Base-by-base conservation (phyloP, 53 echinoderm and acorn worm species). In the Crossaster papposus region DNA sequence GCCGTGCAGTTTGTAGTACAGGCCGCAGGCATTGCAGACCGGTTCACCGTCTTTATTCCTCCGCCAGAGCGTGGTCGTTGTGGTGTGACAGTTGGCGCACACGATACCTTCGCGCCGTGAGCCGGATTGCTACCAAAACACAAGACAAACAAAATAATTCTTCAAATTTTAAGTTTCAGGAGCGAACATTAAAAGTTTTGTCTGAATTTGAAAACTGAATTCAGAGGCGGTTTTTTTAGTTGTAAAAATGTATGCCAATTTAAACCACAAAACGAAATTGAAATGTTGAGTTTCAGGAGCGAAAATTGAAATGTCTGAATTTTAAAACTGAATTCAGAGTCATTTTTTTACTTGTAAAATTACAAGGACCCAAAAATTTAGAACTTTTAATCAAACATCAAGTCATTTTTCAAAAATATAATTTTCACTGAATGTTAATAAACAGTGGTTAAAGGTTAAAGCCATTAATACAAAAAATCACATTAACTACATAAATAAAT, bases 11-110 rank as follows among this genome's bases (percentile, higher is more conserved):
- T 96, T 96, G 91, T 90, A 96, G 84, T 96, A 96, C 50, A 96
- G 86, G 12, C 96, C 96, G 71, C 96, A 96, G 6, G 96, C 96
- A 63, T 96, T 96, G 93, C 96, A 96, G 35, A 96, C 96, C 65
- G 96, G 96, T 92, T 96, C 96, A 38, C 96, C 96, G 18, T 96
- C 96, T 75, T 96, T 96, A 81, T 96, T 96, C 80, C 96, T 90
- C 30, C 96, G 95, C 96, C 96, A 96, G 15, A 96, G 76, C n/a
- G 96, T 96, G 35, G 96, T 96, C 3, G 94, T 94, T 36, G 85
- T 90, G 8, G 97, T 96, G 65, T 89, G 90, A 79, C 95, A 96
- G 92, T 98, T 96, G 53, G 95, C 94, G 78, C 98, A 98, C 11
- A 93, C 88, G 30, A 97, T 97, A 3, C 98, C 98, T 71, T 98